Evolutionary conservation across 2,888 invertebrate species (phyloP), one percentile per base, ranked within the genome.

Genomic region (Poecilus cupreus): DNA sequence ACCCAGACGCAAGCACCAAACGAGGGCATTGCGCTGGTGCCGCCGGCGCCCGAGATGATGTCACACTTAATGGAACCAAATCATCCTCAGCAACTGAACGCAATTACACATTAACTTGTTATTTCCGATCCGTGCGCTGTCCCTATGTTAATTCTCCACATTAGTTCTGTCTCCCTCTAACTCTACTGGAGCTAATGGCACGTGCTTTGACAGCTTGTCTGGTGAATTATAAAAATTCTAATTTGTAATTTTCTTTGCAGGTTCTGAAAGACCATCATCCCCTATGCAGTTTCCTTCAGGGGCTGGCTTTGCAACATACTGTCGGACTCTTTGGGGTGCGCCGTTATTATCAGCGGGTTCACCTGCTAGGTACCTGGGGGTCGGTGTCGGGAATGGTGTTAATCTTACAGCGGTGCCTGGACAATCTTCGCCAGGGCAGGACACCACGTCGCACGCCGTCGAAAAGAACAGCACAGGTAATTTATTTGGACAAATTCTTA

Each of bases 281-380:
- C 87, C 87, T 1, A 64, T 87, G 51, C 87, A 87, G 60, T 87
- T 87, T 77, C 85, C 87, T 18, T 84, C 89, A 26, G 85, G 86
- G 11, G 84, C 86, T 18, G 88, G 88, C 11, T 88, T 89, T 83
- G 87, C 88, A 32, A 87, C 87, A 13, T 89, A 89, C 83, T 89
- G 89, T 83, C 85, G 88, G 82, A 88, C 87, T 72, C 83, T 89
- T 20, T 89, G 89, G 89, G 87, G 87, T 3, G 85, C 88, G 3
- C 88, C 89, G 3, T 83, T 89, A 24, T 83, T 88, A 57, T 86
- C 88, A 6, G 87, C 85, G 22, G 86, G 85, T 24, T 87, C 87
- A 6, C 75, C 81, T 10, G 68, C 49, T 5, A 32, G 80, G 24
- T 80, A 80, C 39, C 26, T 80, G 24, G 80, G 80, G 10, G 54